Conservation (phyloP, 2,888 invertebrate genomes). For the Caenorhabditis japonica region DNA sequence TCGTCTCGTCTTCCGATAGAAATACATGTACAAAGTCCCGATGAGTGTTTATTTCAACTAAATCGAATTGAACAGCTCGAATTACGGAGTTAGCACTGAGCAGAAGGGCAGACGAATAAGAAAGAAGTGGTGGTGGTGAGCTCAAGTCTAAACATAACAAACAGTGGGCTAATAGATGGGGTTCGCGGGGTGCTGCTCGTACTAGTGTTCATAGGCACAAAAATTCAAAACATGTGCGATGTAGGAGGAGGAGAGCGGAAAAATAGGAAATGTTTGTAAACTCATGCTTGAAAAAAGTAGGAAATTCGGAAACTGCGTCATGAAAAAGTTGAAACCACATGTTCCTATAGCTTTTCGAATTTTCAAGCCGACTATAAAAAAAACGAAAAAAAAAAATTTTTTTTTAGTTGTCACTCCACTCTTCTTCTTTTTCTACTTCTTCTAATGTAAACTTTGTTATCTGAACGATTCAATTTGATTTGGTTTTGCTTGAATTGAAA, state of each 20-base stretch:
- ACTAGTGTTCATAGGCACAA: conserved; percentile 32
- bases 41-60: conserved; percentile 38
- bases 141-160: conserved; percentile 10
- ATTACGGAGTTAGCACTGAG: conserved; percentile 9
- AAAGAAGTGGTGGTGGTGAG: neutral
- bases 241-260: neutral
- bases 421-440: conserved; percentile 7
- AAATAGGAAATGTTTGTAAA: conserved; percentile 4
- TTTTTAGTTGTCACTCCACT: no score
- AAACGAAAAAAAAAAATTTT: conserved; percentile 24
- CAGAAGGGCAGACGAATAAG: conserved; percentile 5
- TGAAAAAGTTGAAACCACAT: conserved; percentile 41
- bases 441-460: conserved; percentile 34
- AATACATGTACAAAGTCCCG: no score
- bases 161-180: conserved; percentile 10
- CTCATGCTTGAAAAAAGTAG: conserved; percentile 22
- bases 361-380: conserved; percentile 9
- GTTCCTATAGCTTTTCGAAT: conserved; percentile 20
- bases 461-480: neutral
- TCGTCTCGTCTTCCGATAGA: conserved; percentile 1
- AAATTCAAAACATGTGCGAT: conserved; percentile 39
- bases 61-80: conserved; percentile 22
- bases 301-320: conserved; percentile 11
- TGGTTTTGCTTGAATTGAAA: conserved; percentile 1
- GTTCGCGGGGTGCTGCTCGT: neutral